Base-by-base conservation (phyloP, 1,140 invertebrate genomes). In the Drosophila sechellia region DNA sequence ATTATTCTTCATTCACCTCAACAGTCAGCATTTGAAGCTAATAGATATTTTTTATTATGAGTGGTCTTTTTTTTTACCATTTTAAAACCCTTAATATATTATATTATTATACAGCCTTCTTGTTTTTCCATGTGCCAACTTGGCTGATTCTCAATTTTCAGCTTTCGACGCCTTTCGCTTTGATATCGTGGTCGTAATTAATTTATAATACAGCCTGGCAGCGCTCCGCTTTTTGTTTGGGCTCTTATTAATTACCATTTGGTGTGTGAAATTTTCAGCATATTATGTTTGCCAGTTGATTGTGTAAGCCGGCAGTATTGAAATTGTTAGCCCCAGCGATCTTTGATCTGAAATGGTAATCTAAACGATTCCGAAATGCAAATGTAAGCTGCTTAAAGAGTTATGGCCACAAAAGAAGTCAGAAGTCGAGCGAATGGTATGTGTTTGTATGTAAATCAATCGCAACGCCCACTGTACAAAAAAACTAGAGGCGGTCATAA, bases 141-240 rank as follows among this genome's bases (percentile, higher is more conserved):
- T 50, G 8, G 25, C 46, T 56, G 61, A 79, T 73, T 65, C 54
- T 55, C 42, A 68, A 35, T 68, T 64, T 49, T 37, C 13, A 69
- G 42, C 48, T 64, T 48, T 64, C 61, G 68, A 59, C 60, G 76
- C 57, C 66, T 77, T 83, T 81, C 56, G 66, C 76, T 79, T 87
- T 87, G 83, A 89, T 89, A 83, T 89, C 40, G 72, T 11, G 64
- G 46, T 66, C 79, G 79, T 90, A 89, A 89, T 90, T 89, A 89
- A 89, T 89, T 89, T 89, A 89, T 89, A 63, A 83, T 74, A 83
- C 81, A 49, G 61, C 71, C 75, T 69, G 69, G 56, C 75, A 65
- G 59, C 68, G 81, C 50, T 70, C 40, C 53, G 42, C 25, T 69
- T 70, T 68, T 56, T 69, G 60, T 69, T 43, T 17, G 63, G 39